These are phyloP conservation scores for Tonatia bakeri DNA, from an alignment of 2,113 vertebrate species.

Conservation along the genomic window DNA sequence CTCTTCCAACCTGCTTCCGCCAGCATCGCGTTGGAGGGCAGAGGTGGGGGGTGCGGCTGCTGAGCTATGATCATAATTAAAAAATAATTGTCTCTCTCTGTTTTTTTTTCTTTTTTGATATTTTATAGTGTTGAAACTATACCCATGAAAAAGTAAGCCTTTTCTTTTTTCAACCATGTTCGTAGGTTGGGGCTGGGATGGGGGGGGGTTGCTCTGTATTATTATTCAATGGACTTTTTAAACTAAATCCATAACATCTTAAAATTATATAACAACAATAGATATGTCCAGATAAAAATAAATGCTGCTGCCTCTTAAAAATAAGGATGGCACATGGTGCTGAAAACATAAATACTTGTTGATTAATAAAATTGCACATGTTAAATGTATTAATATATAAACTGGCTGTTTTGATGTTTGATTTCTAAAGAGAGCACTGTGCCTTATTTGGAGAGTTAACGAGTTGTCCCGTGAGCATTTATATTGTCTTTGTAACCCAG, in stretches of 20 bases:
- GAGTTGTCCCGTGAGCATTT: slow-evolving; percentile 28
- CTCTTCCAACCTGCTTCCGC: slow-evolving; percentile 38
- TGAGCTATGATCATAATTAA: slow-evolving; percentile 9
- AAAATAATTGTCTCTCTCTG: slow-evolving; percentile 56
- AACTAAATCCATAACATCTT: background rate
- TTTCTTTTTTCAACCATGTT: slow-evolving; percentile 71
- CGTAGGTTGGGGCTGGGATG: background rate
- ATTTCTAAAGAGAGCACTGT: slow-evolving; percentile 8
- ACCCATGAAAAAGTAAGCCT: slow-evolving; percentile 91
- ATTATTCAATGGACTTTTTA: slow-evolving; percentile 30
- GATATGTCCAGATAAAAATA: background rate
- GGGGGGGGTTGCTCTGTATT: slow-evolving; percentile 52
- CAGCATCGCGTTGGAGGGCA: background rate
- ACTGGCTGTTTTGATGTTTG: background rate
- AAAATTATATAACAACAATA: background rate
- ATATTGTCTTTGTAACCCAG: slow-evolving; percentile 70
- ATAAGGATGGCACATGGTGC: background rate
- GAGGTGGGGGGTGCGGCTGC: background rate
- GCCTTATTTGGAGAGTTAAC: slow-evolving; percentile 27
- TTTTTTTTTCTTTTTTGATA: slow-evolving; percentile 81
- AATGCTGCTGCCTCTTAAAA: background rate
- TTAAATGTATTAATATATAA: background rate
- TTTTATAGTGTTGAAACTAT: slow-evolving; percentile 90
- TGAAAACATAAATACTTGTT: background rate
- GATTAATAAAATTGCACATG: background rate